Percentiles rank a stretch among this genome's conserved stretches.
These are phyloP conservation scores for Etheostoma nigrum DNA, from an alignment of 2,797 vertebrate species.

Conservation along the genomic window DNA sequence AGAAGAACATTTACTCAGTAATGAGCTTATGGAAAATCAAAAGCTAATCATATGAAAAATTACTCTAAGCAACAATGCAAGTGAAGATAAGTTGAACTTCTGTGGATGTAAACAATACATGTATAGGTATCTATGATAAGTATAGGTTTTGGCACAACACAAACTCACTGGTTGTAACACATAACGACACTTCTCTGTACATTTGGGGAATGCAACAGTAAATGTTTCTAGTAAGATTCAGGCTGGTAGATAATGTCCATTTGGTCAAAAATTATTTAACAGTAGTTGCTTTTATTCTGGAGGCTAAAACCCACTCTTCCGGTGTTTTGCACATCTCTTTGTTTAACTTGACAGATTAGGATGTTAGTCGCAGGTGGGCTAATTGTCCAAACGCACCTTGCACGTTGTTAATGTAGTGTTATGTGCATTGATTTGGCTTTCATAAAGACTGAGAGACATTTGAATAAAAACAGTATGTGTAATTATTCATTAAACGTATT, in stretches of 20 bases:
- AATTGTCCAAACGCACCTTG: neutral
- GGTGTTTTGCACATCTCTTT: neutral
- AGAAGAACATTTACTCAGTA: no score
- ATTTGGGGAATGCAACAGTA: neutral
- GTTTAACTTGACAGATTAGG: conserved; percentile 7
- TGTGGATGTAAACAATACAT: neutral
- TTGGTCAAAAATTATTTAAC: neutral
- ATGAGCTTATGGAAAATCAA: neutral
- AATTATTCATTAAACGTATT: neutral
- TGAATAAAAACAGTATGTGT: neutral
- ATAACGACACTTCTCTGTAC: neutral
- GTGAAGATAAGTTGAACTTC: neutral
- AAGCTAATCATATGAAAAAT: neutral
- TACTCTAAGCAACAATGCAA: neutral
- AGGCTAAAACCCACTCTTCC: neutral
- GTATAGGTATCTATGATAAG: neutral
- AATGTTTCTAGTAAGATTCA: neutral
- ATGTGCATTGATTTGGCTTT: rapidly evolving
- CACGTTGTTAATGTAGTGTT: neutral
- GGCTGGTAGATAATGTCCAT: no score
- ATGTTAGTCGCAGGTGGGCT: neutral
- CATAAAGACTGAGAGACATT: neutral
- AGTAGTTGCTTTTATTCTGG: conserved; percentile 52
- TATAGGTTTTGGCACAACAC: no score
- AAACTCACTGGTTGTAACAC: neutral